Evolutionary conservation across 1,140 invertebrate species (phyloP).

Genomic region (Heliconius eleuchia): DNA sequence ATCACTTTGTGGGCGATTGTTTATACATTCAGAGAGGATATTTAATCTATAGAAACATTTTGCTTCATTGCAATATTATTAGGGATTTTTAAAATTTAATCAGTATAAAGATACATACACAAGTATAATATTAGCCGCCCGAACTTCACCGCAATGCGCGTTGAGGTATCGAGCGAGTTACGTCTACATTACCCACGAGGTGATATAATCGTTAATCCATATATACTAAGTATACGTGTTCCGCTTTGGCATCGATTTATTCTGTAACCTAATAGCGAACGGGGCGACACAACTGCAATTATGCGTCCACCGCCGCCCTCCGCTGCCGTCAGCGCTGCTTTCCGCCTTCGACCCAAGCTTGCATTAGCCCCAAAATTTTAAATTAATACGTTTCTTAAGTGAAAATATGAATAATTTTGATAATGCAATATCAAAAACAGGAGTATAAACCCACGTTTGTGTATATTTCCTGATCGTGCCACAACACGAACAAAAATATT

Average conservation of each 20-base stretch:
- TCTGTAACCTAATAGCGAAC: conserved; percentile 66
- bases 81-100: conserved; percentile 71
- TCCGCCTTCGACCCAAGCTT: conserved; percentile 44
- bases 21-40: conserved; percentile 77
- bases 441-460: background rate
- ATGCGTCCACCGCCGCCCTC: conserved; percentile 39
- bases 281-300: conserved; percentile 38
- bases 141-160: conserved; percentile 47
- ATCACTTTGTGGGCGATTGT: conserved; percentile 84
- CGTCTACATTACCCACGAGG: conserved; percentile 71
- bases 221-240: conserved; percentile 77
- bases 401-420: conserved; percentile 12
- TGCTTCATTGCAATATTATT: conserved; percentile 72
- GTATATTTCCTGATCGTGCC: background rate
- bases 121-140: conserved; percentile 69
- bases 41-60: conserved; percentile 70
- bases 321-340: conserved; percentile 37
- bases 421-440: background rate
- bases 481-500: background rate
- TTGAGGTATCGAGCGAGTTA: conserved; percentile 55
- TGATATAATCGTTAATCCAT: conserved; percentile 76
- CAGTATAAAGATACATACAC: conserved; percentile 72
- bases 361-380: conserved; percentile 2
- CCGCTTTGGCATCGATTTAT: conserved; percentile 77
- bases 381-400: background rate